These are phyloP conservation scores for Stenolophus ochropezus DNA, from an alignment of 2,888 invertebrate genomes.

Conservation along the genomic window DNA sequence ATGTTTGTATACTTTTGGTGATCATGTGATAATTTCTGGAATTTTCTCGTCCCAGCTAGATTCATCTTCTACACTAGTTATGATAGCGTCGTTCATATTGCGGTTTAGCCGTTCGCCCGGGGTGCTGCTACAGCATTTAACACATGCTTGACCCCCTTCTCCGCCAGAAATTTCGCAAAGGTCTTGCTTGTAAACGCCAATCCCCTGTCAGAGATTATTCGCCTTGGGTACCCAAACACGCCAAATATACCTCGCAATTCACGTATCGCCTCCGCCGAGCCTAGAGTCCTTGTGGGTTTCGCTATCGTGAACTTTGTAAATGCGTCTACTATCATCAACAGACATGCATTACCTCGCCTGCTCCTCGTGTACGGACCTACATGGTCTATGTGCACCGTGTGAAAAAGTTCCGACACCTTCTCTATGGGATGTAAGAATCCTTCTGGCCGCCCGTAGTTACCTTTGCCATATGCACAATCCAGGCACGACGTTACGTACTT, in stretches of 20 bases:
- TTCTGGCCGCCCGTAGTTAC: slow-evolving; percentile 63
- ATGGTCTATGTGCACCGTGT: slow-evolving; percentile 65
- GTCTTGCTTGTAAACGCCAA: slow-evolving; percentile 57
- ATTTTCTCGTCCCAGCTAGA: slow-evolving; percentile 64
- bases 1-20: slow-evolving; percentile 64
- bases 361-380: slow-evolving; percentile 62
- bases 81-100: slow-evolving; percentile 65
- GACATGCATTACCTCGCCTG: slow-evolving; percentile 57
- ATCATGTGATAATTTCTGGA: slow-evolving; percentile 66
- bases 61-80: slow-evolving; percentile 63
- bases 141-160: slow-evolving; percentile 60
- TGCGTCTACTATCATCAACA: slow-evolving; percentile 63
- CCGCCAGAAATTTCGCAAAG: slow-evolving; percentile 49
- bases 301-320: slow-evolving; percentile 62
- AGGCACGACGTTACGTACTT: slow-evolving; percentile 66
- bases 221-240: slow-evolving; percentile 60
- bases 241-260: slow-evolving; percentile 56
- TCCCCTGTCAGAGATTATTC: slow-evolving; percentile 63
- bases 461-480: slow-evolving; percentile 67
- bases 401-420: slow-evolving; percentile 62
- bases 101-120: slow-evolving; percentile 63
- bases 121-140: slow-evolving; percentile 62
- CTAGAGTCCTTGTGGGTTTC: slow-evolving; percentile 29
- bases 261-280: slow-evolving; percentile 20
- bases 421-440: slow-evolving; percentile 64